phyloP scores from a whole-genome alignment of 1,140 invertebrate species.

The Ceratina calcarata region DNA sequence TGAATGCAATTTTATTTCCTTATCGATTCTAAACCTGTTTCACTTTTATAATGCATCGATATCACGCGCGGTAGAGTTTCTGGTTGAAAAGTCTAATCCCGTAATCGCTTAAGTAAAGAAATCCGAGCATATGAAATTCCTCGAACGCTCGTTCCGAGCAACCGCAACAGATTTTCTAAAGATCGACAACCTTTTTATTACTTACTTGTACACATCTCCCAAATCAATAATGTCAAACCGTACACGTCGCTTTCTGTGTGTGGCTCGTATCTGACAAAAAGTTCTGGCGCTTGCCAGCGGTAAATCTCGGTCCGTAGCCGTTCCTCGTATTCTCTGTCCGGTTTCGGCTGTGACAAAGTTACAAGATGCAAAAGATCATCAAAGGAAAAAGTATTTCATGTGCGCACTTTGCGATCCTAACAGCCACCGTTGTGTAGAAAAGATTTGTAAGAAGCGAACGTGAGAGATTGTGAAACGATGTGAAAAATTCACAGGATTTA shows the following conservation, averaged over 20 bases:
- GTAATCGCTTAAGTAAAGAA: slow-evolving; percentile 19
- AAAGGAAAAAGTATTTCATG: not conserved
- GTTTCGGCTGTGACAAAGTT: slow-evolving; percentile 51
- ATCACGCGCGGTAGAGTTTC: not conserved
- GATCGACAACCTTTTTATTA: not conserved
- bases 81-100: slow-evolving; percentile 21
- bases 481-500: slow-evolving; percentile 16
- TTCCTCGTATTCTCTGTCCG: slow-evolving; percentile 57
- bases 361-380: slow-evolving; percentile 3
- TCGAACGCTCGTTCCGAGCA: not conserved
- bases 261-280: slow-evolving; percentile 51
- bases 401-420: not conserved
- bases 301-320: slow-evolving; percentile 67
- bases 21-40: slow-evolving; percentile 33
- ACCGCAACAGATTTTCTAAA: not conserved
- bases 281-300: slow-evolving; percentile 71
- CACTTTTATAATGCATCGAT: not conserved
- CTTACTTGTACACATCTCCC: slow-evolving; percentile 74
- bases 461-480: not conserved
- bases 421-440: not conserved
- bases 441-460: not conserved
- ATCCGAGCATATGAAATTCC: slow-evolving; percentile 8
- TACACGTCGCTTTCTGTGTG: slow-evolving; percentile 67
- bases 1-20: slow-evolving; percentile 22
- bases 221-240: slow-evolving; percentile 67